phyloP scores from a whole-genome alignment of 2,113 vertebrate genomes.

The Progne subis region DNA sequence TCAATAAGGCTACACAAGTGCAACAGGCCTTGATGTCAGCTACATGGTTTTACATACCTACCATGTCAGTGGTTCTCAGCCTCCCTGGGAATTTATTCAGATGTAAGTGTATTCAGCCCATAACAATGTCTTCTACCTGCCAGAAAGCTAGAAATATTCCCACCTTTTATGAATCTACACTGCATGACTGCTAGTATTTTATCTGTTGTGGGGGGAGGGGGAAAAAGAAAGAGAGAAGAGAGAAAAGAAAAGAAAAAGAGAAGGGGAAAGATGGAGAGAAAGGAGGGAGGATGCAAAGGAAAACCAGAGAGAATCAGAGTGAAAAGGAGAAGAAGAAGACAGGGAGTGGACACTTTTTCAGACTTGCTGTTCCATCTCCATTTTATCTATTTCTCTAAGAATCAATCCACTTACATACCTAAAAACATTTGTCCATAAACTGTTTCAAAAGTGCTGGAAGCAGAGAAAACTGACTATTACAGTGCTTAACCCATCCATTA shows the following conservation, averaged over 20 bases:
- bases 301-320: background rate
- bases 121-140: slow-evolving; percentile 71
- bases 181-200: slow-evolving; percentile 43
- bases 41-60: slow-evolving; percentile 74
- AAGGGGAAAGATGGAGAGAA: background rate
- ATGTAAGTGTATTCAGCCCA: slow-evolving; percentile 57
- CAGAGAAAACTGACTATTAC: background rate
- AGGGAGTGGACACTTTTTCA: background rate
- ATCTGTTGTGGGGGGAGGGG: background rate
- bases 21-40: slow-evolving; percentile 74
- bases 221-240: background rate
- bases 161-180: slow-evolving; percentile 34
- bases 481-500: background rate
- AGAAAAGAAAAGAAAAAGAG: background rate
- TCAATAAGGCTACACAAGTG: slow-evolving; percentile 75
- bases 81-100: slow-evolving; percentile 72
- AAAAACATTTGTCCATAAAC: background rate
- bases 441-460: background rate
- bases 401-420: background rate
- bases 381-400: background rate
- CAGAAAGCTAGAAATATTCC: slow-evolving; percentile 41
- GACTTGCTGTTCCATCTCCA: background rate
- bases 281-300: background rate
- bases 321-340: background rate
- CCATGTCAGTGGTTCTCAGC: slow-evolving; percentile 64